These are phyloP conservation scores for Hydropotes inermis DNA, from an alignment of 2,113 vertebrate genomes.

Conservation along the genomic window DNA sequence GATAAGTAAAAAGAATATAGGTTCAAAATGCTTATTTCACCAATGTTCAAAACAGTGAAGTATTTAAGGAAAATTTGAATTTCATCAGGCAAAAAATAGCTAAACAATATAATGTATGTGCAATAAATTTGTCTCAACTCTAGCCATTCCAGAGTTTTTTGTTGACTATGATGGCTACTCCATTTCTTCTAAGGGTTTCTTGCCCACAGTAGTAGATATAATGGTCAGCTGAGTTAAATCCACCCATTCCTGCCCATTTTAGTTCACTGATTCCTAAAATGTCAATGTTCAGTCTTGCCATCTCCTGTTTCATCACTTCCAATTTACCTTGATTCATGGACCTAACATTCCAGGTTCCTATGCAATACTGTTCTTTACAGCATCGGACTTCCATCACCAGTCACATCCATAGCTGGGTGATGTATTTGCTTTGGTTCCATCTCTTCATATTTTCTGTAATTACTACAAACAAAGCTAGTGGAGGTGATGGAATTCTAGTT, in stretches of 20 bases:
- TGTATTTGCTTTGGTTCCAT: not conserved
- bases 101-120: not conserved
- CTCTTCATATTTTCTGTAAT: not conserved
- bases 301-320: not conserved
- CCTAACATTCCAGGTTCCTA: not conserved
- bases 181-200: not conserved
- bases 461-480: not conserved
- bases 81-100: not conserved
- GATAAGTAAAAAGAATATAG: not conserved
- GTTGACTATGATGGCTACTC: not conserved
- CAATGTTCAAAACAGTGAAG: not conserved
- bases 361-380: not conserved
- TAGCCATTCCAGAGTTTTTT: not conserved
- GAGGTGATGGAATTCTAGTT: not conserved
- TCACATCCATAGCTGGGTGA: not conserved
- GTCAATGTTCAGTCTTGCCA: not conserved
- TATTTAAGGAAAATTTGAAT: not conserved
- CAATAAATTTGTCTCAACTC: not conserved
- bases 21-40: not conserved
- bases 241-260: not conserved
- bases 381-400: not conserved
- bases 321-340: not conserved
- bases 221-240: not conserved
- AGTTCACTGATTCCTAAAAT: not conserved
- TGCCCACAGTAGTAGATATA: not conserved